Base-by-base conservation (phyloP, 2,113 vertebrate genomes). In the Nansenia antarctica region DNA sequence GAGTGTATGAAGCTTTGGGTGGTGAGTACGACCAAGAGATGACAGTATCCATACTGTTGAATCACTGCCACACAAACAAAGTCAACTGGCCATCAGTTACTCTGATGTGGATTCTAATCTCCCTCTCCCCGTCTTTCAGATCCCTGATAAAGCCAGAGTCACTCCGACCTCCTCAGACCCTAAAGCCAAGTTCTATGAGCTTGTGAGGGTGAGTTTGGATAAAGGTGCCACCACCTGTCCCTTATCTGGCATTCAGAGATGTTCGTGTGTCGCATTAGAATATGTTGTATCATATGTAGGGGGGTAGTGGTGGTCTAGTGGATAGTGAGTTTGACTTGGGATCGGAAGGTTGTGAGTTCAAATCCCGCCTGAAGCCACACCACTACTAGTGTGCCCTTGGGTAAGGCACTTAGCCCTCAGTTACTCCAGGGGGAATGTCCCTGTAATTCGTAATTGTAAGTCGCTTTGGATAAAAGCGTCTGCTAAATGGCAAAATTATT, bases 91-190 rank as follows among this genome's bases (percentile, higher is more conserved):
- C 18, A 42, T 42, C 18, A 31, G n/a, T 6, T 22, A 26, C 6
- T 11, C 18, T 15, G n/a, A n/a, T n/a, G n/a, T n/a, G n/a, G n/a
- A n/a, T n/a, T n/a, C n/a, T n/a, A n/a, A n/a, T n/a, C 30, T 0
- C 0, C 26, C 11, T 35, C 12, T 2, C n/a, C 20, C 5, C 63
- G 4, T 62, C 15, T 74, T 15, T 5, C 74, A 99, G 98, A 92
- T 99, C 76, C 98, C 98, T 61, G 97, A 99, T 89, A 93, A 96
- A 81, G 98, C 95, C 80, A 94, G 98, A 87, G 93, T 99, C 39
- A 90, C 97, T 73, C 97, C 95, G 62, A 90, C 92, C 64, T 89
- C 94, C 45, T 93, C 93, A 18, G 97, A 99, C 75, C 94, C 97
- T 0, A 96, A 93, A 77, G 89, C 90, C 30, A 98, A 98, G 76